Conservation (phyloP, 2,113 vertebrate species). For the Pseudopipra pipra region DNA sequence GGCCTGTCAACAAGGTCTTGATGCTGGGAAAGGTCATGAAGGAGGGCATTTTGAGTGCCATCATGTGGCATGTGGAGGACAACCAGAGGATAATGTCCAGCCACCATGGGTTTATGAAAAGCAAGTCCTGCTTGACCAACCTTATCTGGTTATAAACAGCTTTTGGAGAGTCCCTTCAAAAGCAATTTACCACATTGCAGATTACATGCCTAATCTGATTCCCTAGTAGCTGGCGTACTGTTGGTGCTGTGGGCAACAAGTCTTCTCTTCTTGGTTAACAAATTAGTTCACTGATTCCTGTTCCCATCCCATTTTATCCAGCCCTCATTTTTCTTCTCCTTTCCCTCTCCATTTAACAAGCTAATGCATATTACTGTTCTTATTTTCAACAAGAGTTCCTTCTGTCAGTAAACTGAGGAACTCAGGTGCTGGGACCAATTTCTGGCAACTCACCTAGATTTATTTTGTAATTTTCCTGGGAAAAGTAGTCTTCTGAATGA, state of each 20-base stretch:
- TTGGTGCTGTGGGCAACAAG: neutral
- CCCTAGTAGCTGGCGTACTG: neutral
- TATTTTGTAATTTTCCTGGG: neutral
- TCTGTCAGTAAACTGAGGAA: neutral
- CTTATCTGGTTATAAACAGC: too few species aligned
- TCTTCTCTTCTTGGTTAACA: neutral
- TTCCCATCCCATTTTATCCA: neutral
- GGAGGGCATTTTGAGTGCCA: neutral
- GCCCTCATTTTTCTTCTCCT: neutral
- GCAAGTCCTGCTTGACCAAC: neutral
- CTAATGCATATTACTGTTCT: neutral
- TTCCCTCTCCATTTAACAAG: too few species aligned
- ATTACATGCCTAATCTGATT: neutral
- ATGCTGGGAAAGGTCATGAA: neutral
- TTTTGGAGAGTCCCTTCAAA: too few species aligned
- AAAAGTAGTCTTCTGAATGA: neutral
- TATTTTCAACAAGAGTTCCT: neutral
- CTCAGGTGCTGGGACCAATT: neutral
- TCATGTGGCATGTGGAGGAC: neutral
- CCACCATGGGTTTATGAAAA: neutral
- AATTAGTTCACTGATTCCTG: neutral
- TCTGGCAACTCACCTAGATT: neutral
- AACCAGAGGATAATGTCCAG: neutral
- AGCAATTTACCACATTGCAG: too few species aligned
- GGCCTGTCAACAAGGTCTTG: neutral